Conservation (phyloP, 2,113 vertebrate species). For the Craseonycteris thonglongyai region DNA sequence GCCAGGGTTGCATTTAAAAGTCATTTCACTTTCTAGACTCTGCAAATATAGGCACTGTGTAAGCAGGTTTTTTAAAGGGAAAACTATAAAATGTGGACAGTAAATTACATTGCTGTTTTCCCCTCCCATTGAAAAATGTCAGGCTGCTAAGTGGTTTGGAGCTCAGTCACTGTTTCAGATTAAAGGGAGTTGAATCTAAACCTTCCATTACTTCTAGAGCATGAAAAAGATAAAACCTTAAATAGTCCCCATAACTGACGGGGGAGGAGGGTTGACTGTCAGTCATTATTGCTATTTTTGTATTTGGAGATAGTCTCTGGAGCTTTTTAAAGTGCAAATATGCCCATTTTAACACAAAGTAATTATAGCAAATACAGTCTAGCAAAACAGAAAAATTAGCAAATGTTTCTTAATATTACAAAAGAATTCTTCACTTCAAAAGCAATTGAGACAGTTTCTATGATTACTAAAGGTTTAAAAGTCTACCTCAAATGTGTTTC, state of each 20-base stretch:
- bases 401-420: background rate
- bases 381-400: constrained; percentile 20
- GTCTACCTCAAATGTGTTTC: constrained; percentile 51
- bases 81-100: constrained; percentile 69
- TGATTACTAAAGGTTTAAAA: constrained; percentile 46
- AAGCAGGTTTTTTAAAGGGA: constrained; percentile 41
- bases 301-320: constrained; percentile 40
- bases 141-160: constrained; percentile 60
- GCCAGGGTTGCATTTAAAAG: constrained; percentile 43
- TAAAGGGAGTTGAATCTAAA: constrained; percentile 62
- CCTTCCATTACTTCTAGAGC: constrained; percentile 61
- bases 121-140: constrained; percentile 55
- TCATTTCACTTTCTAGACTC: background rate
- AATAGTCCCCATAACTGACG: constrained; percentile 53
- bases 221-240: constrained; percentile 52
- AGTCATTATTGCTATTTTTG: constrained; percentile 46
- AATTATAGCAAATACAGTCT: constrained; percentile 24
- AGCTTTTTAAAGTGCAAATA: constrained; percentile 26
- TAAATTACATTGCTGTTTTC: constrained; percentile 58
- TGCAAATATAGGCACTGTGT: constrained; percentile 47
- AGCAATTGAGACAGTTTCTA: constrained; percentile 37
- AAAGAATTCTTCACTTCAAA: constrained; percentile 38
- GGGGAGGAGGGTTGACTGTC: background rate
- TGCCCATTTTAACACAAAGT: constrained; percentile 30
- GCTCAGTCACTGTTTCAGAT: constrained; percentile 54